These are phyloP conservation scores for Syngnathus typhle DNA, from an alignment of 2,113 vertebrate genomes.

Conservation along the genomic window DNA sequence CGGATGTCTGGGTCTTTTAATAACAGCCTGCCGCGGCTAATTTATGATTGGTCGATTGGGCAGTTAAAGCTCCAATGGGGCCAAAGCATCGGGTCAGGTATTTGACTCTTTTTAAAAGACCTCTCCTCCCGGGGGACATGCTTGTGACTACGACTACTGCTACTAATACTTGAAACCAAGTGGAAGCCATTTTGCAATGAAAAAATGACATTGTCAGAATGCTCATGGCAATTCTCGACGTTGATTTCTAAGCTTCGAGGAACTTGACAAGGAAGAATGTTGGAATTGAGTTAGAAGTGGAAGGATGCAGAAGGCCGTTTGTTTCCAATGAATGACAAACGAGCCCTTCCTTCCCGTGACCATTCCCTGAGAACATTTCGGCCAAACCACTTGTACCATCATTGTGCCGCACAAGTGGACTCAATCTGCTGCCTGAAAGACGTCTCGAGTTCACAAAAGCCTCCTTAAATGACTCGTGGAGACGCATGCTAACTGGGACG, in stretches of 20 bases:
- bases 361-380: conserved; percentile 15
- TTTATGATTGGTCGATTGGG: conserved; percentile 62
- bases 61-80: conserved; percentile 24
- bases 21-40: conserved; percentile 51
- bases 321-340: conserved; percentile 16
- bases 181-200: background rate
- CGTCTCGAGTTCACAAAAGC: conserved; percentile 52
- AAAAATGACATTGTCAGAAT: background rate
- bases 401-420: conserved; percentile 59
- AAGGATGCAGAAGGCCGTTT: conserved; percentile 5
- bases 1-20: conserved; percentile 58
- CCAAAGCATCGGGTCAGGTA: conserved; percentile 34
- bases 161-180: too few species aligned
- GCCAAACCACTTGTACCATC: conserved; percentile 48
- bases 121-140: conserved; percentile 36
- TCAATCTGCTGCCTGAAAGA: conserved; percentile 46
- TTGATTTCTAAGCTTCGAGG: background rate
- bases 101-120: conserved; percentile 36
- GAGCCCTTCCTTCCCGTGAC: conserved; percentile 16
- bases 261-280: background rate
- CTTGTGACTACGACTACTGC: background rate
- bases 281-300: background rate
- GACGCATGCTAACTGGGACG: conserved; percentile 9
- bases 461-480: conserved; percentile 40
- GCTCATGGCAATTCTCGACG: background rate